phyloP scores from a whole-genome alignment of 2,888 invertebrate species.

The Tortricodes alternella region DNA sequence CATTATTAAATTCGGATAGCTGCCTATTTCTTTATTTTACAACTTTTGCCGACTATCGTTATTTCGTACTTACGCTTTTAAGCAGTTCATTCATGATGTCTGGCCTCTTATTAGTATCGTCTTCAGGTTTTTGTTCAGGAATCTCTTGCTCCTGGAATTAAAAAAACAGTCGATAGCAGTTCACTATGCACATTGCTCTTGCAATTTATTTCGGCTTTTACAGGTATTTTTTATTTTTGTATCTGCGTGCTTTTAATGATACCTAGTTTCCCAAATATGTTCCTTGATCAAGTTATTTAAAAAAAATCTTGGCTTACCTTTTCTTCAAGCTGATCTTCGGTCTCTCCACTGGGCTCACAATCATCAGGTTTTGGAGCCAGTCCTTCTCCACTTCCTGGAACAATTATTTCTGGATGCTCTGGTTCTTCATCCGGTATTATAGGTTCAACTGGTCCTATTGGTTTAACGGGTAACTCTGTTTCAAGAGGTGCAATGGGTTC shows the following conservation, averaged over 20 bases:
- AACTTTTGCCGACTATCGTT: too few species aligned
- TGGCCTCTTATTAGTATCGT: not conserved
- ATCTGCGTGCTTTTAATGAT: too few species aligned
- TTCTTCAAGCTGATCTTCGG: not conserved
- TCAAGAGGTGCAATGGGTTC: not conserved
- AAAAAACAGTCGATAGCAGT: not conserved
- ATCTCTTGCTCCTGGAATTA: not conserved
- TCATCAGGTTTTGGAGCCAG: not conserved
- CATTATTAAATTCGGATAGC: too few species aligned
- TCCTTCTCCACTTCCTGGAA: not conserved
- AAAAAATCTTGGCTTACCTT: not conserved
- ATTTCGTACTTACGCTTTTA: constrained; percentile 20
- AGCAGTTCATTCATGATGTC: constrained; percentile 21
- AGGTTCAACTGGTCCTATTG: not conserved
- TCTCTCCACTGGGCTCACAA: not conserved
- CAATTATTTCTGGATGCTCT: not conserved
- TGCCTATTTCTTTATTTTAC: too few species aligned
- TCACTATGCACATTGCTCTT: too few species aligned
- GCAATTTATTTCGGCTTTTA: too few species aligned
- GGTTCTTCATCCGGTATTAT: not conserved
- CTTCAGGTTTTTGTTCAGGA: not conserved
- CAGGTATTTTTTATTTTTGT: too few species aligned
- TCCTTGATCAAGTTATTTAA: not conserved
- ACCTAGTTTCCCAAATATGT: too few species aligned
- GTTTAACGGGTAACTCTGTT: not conserved